Conservation (phyloP, 2,888 invertebrate species). For the Hirtodrosophila trivittata region DNA sequence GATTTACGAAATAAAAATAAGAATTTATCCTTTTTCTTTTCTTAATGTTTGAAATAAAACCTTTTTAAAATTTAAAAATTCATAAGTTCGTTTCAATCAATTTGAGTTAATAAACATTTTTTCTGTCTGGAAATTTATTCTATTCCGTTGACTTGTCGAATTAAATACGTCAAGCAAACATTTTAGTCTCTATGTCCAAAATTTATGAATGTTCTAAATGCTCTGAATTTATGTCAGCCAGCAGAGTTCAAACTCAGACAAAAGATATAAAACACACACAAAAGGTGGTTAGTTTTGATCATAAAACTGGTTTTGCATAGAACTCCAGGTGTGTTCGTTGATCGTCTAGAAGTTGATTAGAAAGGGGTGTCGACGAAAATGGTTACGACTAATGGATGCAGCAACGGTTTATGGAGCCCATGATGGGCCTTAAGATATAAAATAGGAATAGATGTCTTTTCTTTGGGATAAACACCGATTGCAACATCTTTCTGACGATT, state of each 20-base stretch:
- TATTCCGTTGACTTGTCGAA: background rate
- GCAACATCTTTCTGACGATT: slow-evolving; percentile 30
- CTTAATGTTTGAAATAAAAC: too few species aligned
- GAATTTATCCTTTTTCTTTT: too few species aligned
- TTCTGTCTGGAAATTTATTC: too few species aligned
- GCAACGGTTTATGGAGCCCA: slow-evolving; percentile 21
- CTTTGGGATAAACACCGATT: slow-evolving; percentile 18
- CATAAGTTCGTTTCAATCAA: too few species aligned
- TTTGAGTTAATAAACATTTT: too few species aligned
- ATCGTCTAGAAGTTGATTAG: slow-evolving; percentile 11
- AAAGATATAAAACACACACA: slow-evolving; percentile 11
- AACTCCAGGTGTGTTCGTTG: slow-evolving; percentile 17
- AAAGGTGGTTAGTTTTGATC: slow-evolving; percentile 11
- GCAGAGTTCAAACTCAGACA: slow-evolving; percentile 7
- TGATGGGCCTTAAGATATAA: slow-evolving; percentile 9
- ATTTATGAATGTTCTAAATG: slow-evolving; percentile 21
- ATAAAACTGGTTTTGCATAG: slow-evolving; percentile 46
- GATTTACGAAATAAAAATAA: too few species aligned
- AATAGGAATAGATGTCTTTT: slow-evolving; percentile 8
- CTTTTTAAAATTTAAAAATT: too few species aligned
- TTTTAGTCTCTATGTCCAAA: background rate
- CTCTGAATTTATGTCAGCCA: slow-evolving; percentile 34
- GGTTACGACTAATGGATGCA: slow-evolving; percentile 34
- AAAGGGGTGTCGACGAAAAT: slow-evolving; percentile 9
- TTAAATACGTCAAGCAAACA: background rate